Conservation (phyloP, 2,113 vertebrate species). For the Megaptera novaeangliae region DNA sequence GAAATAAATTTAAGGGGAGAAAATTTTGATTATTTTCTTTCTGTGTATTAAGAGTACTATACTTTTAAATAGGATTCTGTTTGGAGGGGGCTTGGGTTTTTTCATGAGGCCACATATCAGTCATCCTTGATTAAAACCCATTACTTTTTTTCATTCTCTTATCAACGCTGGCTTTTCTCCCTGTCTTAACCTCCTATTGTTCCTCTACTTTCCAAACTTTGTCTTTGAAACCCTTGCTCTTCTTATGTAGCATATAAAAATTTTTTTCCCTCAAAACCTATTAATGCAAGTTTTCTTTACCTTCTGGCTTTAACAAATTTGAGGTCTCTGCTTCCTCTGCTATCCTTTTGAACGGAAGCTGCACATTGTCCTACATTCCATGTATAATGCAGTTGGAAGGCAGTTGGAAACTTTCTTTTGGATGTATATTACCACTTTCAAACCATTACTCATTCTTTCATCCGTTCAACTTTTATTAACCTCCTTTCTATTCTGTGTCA, state of each 20-base stretch:
- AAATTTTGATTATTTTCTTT: background rate
- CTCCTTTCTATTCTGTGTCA: background rate
- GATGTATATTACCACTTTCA: background rate
- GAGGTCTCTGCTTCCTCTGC: background rate
- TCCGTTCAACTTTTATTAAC: background rate
- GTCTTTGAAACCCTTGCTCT: background rate
- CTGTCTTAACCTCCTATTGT: background rate
- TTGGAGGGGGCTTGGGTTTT: background rate
- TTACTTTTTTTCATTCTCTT: background rate
- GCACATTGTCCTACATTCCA: background rate
- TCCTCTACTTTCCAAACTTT: background rate
- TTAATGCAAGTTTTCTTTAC: background rate
- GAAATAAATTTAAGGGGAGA: background rate
- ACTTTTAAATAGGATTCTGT: background rate
- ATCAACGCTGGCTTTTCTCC: background rate
- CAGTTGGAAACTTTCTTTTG: background rate
- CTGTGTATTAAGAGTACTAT: background rate
- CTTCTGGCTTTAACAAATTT: background rate
- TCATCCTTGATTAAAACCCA: background rate
- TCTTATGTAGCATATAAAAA: background rate
- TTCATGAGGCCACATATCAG: background rate
- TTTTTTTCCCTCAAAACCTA: background rate
- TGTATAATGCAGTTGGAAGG: background rate
- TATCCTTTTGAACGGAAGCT: background rate
- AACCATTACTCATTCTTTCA: background rate